These are phyloP conservation scores for Lithobates pipiens DNA, from an alignment of 2,797 vertebrate species.

Conservation along the genomic window DNA sequence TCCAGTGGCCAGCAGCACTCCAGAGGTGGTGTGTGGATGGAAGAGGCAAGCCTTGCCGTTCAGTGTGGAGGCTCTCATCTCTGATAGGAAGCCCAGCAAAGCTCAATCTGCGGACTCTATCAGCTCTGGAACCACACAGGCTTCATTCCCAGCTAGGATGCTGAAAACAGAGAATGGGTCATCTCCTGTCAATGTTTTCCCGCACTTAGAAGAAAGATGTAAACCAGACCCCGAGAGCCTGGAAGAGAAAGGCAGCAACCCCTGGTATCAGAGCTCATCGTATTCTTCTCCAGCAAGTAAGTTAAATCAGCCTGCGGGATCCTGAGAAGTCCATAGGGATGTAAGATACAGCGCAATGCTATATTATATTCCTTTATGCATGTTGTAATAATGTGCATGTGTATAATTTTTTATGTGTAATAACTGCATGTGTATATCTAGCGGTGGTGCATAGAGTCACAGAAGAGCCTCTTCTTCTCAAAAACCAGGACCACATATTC, in stretches of 20 bases:
- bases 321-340: too few species aligned
- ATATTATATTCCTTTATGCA: too few species aligned
- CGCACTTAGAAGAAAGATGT: constrained; percentile 71
- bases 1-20: constrained; percentile 4
- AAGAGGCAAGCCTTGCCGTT: constrained; percentile 80
- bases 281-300: constrained; percentile 80
- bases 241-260: constrained; percentile 70
- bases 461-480: too few species aligned
- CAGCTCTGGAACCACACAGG: constrained; percentile 65
- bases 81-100: constrained; percentile 71
- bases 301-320: constrained; percentile 64
- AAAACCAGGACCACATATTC: too few species aligned
- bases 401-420: too few species aligned
- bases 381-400: too few species aligned
- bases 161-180: constrained; percentile 71
- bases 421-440: too few species aligned
- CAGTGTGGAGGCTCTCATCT: constrained; percentile 83
- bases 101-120: constrained; percentile 67
- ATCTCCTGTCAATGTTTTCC: constrained; percentile 72
- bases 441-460: too few species aligned
- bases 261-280: constrained; percentile 75
- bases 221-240: constrained; percentile 72
- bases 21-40: constrained; percentile 61
- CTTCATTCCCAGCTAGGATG: constrained; percentile 69
- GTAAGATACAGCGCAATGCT: too few species aligned